Conservation (phyloP, 2,113 vertebrate species). For the Hemibagrus wyckioides region DNA sequence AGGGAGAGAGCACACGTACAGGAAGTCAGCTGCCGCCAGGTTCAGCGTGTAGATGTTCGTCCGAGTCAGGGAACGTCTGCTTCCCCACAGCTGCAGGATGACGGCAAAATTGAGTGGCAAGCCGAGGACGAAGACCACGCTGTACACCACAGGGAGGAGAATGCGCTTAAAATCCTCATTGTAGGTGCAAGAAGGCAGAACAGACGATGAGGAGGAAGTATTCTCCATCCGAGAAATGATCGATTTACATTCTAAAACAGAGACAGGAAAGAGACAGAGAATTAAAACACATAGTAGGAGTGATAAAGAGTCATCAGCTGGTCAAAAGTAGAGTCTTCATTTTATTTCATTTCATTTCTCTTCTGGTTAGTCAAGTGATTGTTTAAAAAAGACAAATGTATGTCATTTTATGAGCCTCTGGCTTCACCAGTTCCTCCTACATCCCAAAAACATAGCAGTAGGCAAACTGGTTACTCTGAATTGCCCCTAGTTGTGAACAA, state of each 20-base stretch:
- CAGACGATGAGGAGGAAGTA: conserved; percentile 1
- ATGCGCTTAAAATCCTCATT: conserved; percentile 89
- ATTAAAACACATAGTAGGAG: not conserved
- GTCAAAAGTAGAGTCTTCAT: not conserved
- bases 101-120: conserved; percentile 84
- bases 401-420: not conserved
- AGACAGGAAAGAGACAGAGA: conserved; percentile 11
- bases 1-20: conserved; percentile 92
- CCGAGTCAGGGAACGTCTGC: conserved; percentile 76
- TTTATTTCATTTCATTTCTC: not conserved
- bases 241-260: conserved; percentile 62
- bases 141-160: conserved; percentile 86
- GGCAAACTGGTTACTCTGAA: not conserved
- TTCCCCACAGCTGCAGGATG: conserved; percentile 85
- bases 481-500: not conserved
- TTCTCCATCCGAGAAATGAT: conserved; percentile 52
- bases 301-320: not conserved
- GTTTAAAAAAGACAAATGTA: not conserved
- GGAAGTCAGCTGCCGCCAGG: conserved; percentile 85
- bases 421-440: not conserved
- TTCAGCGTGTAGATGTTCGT: conserved; percentile 91
- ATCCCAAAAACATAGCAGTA: not conserved
- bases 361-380: not conserved
- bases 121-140: conserved; percentile 79
- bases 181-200: conserved; percentile 80